Evolutionary conservation across 23 tunicate species (phyloP), one percentile per base, ranked within the genome.

Genomic region (Botrylloides violaceus): DNA sequence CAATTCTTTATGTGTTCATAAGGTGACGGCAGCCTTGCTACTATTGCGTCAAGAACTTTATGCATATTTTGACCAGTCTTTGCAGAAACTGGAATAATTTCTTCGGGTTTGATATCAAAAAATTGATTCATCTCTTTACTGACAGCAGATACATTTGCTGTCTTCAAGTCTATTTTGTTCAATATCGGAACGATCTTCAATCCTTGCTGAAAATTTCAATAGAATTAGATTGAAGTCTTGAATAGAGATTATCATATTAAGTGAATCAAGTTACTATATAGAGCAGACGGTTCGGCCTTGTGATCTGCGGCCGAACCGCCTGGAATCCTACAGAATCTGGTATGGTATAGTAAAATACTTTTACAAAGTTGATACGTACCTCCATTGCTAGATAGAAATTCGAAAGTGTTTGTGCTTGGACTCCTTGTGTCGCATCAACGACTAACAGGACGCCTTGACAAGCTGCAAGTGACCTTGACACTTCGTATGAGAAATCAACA

Each of bases 381-480:
- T 91, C 98, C 79, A 91, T 73, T 3, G 98, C 66, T 39, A 91
- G 74, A 39, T 82, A 83, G 70, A 83, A 91, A 58, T 91, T 91
- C 1, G 98, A 82, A 32, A 91, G 48, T n/a, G 98, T 91, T 61
- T 91, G 98, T 2, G 98, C 98, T 75, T 88, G 88, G 4, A 88
- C 80, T 1, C 98, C 98, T 77, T 92, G 98, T n/a, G 98, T 43
- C 4, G 98, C 98, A 80, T 92, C 98, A 1, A 92, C 98, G 3
- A 92, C 57, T 3, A 92, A 77, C n/a, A 92, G 27, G 56, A 92
- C 98, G 34, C 98, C 98, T 71, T 92, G 92, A 56, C 98, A 92
- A 43, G 98, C 98, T 5, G 86, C 76, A 1, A 92, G 76, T 0
- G 98, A 92, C 39, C 98, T 56, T 1, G 91, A 72, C 2, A 92